Percentiles rank a stretch among this genome's conserved stretches.
Evolutionary conservation across 2,797 vertebrate species (phyloP).

Genomic region (Catamblyrhynchus diadema): DNA sequence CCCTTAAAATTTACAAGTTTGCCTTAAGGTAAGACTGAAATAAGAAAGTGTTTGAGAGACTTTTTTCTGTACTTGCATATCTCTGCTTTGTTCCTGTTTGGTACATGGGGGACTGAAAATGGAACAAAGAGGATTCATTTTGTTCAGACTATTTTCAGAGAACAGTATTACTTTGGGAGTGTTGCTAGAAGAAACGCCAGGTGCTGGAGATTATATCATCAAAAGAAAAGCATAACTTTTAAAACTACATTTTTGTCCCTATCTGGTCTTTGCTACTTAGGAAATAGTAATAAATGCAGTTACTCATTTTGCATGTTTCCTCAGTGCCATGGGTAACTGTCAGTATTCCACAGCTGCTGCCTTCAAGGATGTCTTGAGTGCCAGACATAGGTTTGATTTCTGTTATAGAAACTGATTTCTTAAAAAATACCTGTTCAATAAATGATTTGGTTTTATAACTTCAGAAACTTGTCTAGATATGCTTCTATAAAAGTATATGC

Average conservation of each 20-base stretch:
- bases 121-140: background rate
- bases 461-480: background rate
- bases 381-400: background rate
- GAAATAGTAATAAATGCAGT: background rate
- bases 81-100: background rate
- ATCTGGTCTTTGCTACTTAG: background rate
- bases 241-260: background rate
- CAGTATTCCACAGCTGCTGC: background rate
- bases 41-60: background rate
- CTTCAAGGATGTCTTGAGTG: background rate
- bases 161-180: background rate
- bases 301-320: background rate
- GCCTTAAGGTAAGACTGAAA: background rate
- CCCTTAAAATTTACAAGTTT: background rate
- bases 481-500: background rate
- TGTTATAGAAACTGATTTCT: background rate
- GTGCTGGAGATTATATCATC: background rate
- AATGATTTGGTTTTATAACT: constrained; percentile 43
- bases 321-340: background rate
- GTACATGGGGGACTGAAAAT: background rate
- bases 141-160: background rate
- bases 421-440: constrained; percentile 34
- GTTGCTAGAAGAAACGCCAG: background rate
- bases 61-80: background rate
- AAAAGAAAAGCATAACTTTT: background rate